A percentile compares a stretch with the other conserved stretches of the same genome.
Evolutionary conservation across 1,140 invertebrate genomes (phyloP).

Genomic region (Danaus plexippus): DNA sequence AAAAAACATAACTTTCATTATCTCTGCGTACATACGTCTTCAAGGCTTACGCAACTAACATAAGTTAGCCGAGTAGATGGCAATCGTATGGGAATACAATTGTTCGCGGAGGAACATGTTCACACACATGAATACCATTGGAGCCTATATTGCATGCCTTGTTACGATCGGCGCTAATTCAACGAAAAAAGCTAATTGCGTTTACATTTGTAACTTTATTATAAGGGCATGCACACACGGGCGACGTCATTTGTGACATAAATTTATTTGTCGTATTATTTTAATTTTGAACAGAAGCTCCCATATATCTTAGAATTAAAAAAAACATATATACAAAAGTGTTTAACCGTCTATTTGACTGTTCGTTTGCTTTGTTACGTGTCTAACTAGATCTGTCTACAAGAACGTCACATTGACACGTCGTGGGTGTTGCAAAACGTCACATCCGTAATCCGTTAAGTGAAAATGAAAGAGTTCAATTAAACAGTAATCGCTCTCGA

Average conservation of each 20-base stretch:
- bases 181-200: constrained; percentile 28
- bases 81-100: constrained; percentile 64
- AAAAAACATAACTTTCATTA: constrained; percentile 61
- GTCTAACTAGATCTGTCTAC: too few species aligned
- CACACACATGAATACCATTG: constrained; percentile 61
- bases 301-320: too few species aligned
- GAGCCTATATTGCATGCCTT: constrained; percentile 38
- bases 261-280: too few species aligned
- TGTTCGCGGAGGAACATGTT: constrained; percentile 51
- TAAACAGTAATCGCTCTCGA: constrained; percentile 44
- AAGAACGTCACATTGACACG: too few species aligned
- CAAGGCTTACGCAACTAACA: constrained; percentile 44
- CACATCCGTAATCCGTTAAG: too few species aligned
- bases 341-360: too few species aligned
- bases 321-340: too few species aligned
- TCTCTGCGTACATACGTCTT: constrained; percentile 55
- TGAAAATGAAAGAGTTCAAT: constrained; percentile 17
- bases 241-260: too few species aligned
- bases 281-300: too few species aligned
- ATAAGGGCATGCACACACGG: background rate
- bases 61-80: constrained; percentile 50
- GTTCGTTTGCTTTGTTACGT: too few species aligned
- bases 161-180: constrained; percentile 41
- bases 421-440: too few species aligned
- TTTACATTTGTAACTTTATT: constrained; percentile 15